Evolutionary conservation across 30 jellyfish, hydroid and myxozoan species (phyloP).

Genomic region (Aurelia aurita): DNA sequence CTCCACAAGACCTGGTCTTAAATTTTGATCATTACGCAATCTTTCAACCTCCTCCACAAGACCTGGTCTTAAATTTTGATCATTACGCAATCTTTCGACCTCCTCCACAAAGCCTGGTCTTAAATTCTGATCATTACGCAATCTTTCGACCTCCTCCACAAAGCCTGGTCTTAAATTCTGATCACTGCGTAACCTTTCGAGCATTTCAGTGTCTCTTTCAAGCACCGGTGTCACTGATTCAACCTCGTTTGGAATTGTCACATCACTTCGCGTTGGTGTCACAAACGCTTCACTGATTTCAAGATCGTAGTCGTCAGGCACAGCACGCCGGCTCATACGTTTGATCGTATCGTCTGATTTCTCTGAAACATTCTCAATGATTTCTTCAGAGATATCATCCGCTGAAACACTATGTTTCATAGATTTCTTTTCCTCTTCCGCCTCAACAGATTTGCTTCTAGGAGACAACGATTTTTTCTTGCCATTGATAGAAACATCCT

Average conservation of each 20-base stretch:
- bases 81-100: slow-evolving; percentile 18
- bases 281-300: slow-evolving; percentile 72
- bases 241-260: not conserved
- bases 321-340: slow-evolving; percentile 41
- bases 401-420: not conserved
- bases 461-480: not conserved
- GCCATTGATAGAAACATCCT: not conserved
- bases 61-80: slow-evolving; percentile 10
- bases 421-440: not conserved
- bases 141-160: slow-evolving; percentile 21
- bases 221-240: not conserved
- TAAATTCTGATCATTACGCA: not conserved
- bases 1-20: slow-evolving; percentile 8
- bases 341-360: slow-evolving; percentile 54
- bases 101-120: too few species aligned
- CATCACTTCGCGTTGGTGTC: slow-evolving; percentile 45
- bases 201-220: slow-evolving; percentile 7
- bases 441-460: not conserved
- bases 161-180: slow-evolving; percentile 10
- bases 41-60: too few species aligned
- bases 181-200: slow-evolving; percentile 13
- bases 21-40: not conserved
- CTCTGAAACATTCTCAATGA: slow-evolving; percentile 39
- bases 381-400: slow-evolving; percentile 34
- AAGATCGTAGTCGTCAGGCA: slow-evolving; percentile 22